Base-by-base conservation (phyloP, 2,797 vertebrate genomes). In the Huso huso region DNA sequence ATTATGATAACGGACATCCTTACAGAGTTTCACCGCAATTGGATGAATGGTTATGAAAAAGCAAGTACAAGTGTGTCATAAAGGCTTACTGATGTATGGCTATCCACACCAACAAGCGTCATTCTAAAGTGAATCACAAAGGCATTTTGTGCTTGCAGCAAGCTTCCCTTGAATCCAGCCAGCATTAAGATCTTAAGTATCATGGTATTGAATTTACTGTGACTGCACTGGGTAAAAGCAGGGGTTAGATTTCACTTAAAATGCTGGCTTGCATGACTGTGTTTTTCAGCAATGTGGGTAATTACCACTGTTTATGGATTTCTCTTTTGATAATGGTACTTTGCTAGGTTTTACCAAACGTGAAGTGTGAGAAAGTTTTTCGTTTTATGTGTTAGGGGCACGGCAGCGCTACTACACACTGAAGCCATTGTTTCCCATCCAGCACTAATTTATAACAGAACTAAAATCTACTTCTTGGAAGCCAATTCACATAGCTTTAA, bases 391-490 rank as follows among this genome's bases (percentile, higher is more conserved):
- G 37, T 37, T 37, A 37, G 37, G 37, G 37, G 5, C 12, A n/a
- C 12, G 6, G 12, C 11, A 58, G 55, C 3, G n/a, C 10, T 11
- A 7, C 55, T 4, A 7, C 55, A 58, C 15, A n/a, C 55, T n/a
- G 15, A n/a, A 62, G 18, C 61, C 61, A 9, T 4, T 51, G 23
- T 18, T 64, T 64, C 62, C 62, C 52, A n/a, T 77, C 73, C 72
- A 69, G 70, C 77, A 79, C 76, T 84, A 83, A 88, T 86, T 86
- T 84, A 82, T 79, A 84, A 80, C 85, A 87, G 84, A 83, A 64
- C 37, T 77, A 79, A 80, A 85, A 84, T 79, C 5, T 37, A 37
- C 37, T 37, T 37, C 4, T 37, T 85, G 86, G 84, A 77, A 80
- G 84, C 77, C 80, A 37, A 5, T 37, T 37, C 82, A 77, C 71